These are phyloP conservation scores for Tetragnatha montana DNA, from an alignment of 2,888 invertebrate species.

Conservation along the genomic window DNA sequence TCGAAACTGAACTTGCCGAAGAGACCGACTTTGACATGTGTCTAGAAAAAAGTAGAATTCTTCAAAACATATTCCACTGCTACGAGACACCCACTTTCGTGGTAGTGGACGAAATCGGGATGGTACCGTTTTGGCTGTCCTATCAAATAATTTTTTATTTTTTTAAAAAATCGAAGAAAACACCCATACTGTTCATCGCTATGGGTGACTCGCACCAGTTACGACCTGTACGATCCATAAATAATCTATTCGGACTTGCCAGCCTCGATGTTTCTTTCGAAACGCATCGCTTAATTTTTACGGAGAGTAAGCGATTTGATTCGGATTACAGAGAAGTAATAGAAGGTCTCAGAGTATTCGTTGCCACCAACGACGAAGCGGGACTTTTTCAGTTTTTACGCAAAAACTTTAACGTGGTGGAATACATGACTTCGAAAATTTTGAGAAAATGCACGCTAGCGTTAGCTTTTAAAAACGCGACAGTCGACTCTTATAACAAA, in stretches of 20 bases:
- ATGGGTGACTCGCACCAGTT: conserved; percentile 9
- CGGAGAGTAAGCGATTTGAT: not conserved
- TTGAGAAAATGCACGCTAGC: not conserved
- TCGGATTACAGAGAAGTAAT: not conserved
- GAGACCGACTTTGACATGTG: not conserved
- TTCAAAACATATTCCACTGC: not conserved
- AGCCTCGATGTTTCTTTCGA: not conserved
- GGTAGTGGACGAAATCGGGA: not conserved
- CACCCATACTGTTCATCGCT: not conserved
- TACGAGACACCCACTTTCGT: not conserved
- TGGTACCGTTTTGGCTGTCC: not conserved
- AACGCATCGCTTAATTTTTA: not conserved
- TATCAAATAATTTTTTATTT: no score
- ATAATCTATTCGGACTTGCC: not conserved
- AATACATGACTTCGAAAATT: not conserved
- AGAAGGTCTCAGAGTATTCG: no score
- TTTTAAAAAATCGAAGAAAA: no score
- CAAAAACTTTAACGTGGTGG: not conserved
- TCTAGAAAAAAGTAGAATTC: not conserved
- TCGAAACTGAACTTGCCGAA: not conserved
- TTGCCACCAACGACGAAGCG: not conserved
- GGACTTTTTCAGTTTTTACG: not conserved
- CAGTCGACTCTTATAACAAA: not conserved
- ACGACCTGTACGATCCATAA: not conserved
- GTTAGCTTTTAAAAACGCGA: not conserved